phyloP scores from a whole-genome alignment of 2,113 vertebrate genomes.

The Fukomys damarensis region DNA sequence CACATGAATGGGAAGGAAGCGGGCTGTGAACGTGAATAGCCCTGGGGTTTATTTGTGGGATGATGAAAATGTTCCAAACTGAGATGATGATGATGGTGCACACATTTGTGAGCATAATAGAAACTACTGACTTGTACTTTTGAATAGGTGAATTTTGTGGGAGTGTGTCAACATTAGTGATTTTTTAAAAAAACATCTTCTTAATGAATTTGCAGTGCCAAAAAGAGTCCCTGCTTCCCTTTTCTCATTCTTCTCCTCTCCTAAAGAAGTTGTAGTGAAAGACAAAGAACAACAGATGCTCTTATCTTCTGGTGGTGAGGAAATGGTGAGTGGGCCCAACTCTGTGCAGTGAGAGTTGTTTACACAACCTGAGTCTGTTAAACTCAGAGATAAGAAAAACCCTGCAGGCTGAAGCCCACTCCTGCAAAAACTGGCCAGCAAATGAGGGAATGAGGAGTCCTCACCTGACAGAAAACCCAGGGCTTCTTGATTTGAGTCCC shows the following conservation, averaged over 20 bases:
- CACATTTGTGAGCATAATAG: not conserved
- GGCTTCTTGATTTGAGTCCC: constrained; percentile 27
- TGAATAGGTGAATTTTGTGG: not conserved
- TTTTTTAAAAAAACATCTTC: not conserved
- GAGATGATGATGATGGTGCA: not conserved
- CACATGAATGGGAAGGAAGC: not conserved
- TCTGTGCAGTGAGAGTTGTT: constrained; percentile 42
- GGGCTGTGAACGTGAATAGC: not conserved
- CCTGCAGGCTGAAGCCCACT: not conserved
- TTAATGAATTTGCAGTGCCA: not conserved
- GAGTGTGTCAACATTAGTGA: not conserved
- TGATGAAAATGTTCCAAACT: not conserved
- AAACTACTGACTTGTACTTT: not conserved
- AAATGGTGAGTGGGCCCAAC: not conserved
- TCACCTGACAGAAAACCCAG: not conserved
- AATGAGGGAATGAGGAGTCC: too few relatives aligned
- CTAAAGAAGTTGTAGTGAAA: not conserved
- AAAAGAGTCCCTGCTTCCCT: not conserved
- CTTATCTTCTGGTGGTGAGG: not conserved
- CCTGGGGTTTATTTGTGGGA: not conserved
- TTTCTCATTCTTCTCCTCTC: not conserved
- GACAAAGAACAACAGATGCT: not conserved
- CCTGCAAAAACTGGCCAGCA: not conserved
- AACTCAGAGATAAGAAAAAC: constrained; percentile 38
- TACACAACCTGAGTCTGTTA: constrained; percentile 1